Evolutionary conservation across 1,140 invertebrate genomes (phyloP).

Genomic region (Rhizoglyphus robini): DNA sequence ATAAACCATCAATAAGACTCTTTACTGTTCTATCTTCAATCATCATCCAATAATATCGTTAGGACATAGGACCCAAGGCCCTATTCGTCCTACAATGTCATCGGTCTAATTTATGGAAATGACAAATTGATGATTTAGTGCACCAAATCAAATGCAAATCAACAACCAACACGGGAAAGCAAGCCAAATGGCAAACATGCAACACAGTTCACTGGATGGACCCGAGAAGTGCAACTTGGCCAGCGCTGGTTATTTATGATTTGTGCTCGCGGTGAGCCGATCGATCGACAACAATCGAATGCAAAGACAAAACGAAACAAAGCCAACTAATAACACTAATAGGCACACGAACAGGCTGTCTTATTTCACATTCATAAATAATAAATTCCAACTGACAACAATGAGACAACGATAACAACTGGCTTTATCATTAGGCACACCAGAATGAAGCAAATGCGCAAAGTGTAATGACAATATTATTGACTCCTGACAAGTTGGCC

Average conservation of each 20-base stretch:
- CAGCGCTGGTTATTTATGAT: background rate
- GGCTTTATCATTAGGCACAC: background rate
- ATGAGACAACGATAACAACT: background rate
- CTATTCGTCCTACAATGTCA: too few species aligned
- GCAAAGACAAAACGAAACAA: background rate
- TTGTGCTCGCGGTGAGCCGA: background rate
- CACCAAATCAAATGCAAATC: background rate
- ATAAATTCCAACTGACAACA: background rate
- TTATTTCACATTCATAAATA: background rate
- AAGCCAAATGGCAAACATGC: too few species aligned
- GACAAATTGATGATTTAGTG: background rate
- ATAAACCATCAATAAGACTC: too few species aligned
- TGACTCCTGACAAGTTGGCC: slow-evolving; percentile 1
- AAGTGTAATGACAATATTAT: slow-evolving; percentile 4
- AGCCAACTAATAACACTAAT: background rate
- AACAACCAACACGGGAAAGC: too few species aligned
- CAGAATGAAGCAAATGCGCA: background rate
- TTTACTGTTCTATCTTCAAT: too few species aligned
- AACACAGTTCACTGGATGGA: too few species aligned
- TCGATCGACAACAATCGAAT: background rate
- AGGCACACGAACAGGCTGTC: background rate
- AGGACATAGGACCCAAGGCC: too few species aligned
- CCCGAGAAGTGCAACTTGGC: too few species aligned
- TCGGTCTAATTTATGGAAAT: too few species aligned
- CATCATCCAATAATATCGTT: too few species aligned